Evolutionary conservation across 2,888 invertebrate species (phyloP).

Genomic region (Oasisia sp.): DNA sequence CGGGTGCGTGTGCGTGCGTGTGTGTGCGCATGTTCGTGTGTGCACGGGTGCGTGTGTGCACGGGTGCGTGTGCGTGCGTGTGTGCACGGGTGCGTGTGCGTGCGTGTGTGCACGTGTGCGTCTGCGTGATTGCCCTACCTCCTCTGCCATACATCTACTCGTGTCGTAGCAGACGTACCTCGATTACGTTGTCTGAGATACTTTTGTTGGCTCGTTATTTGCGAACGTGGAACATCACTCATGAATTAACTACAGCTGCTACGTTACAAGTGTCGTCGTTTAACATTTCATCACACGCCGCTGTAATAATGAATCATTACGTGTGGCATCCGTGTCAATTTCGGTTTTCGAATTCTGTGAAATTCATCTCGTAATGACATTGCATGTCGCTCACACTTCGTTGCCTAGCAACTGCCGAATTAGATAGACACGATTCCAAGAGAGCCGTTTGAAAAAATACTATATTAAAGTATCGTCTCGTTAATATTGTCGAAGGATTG

Average conservation of each 20-base stretch:
- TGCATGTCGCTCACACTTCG: background rate
- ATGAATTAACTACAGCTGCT: background rate
- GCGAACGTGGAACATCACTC: too few species aligned
- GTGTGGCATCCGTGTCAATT: background rate
- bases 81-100: too few species aligned
- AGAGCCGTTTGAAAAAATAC: background rate
- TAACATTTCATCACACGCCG: background rate
- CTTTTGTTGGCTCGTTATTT: too few species aligned
- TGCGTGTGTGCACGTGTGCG: too few species aligned
- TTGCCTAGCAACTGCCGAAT: constrained; percentile 3
- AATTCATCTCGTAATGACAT: background rate
- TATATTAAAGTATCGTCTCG: background rate
- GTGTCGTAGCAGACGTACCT: too few species aligned
- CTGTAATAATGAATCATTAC: background rate
- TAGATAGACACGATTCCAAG: background rate
- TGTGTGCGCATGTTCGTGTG: too few species aligned
- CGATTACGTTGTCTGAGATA: too few species aligned
- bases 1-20: too few species aligned
- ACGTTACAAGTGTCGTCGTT: background rate
- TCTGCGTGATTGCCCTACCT: too few species aligned
- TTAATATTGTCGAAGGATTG: background rate
- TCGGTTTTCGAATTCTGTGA: background rate
- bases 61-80: too few species aligned
- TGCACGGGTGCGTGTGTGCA: too few species aligned
- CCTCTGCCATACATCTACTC: too few species aligned